Percentiles rank a stretch among this genome's conserved stretches.
phyloP scores from a whole-genome alignment of 2,113 vertebrate species.

The Lampris megalopsis region DNA sequence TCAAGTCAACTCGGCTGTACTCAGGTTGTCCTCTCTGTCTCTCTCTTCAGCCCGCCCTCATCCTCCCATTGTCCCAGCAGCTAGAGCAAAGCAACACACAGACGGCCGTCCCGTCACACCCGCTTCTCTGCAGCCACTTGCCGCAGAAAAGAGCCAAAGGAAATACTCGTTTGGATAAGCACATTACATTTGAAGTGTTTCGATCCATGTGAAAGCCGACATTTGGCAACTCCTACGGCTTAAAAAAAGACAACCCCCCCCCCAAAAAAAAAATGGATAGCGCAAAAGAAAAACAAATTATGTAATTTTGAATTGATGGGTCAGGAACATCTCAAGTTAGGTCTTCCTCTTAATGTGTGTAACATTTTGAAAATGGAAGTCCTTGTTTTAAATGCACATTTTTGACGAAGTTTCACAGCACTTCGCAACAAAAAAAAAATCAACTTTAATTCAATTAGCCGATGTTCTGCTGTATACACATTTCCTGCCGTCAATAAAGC shows the following conservation, averaged over 20 bases:
- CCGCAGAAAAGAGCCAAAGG: too few relatives aligned
- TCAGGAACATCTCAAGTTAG: conserved; percentile 10
- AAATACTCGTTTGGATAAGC: too few relatives aligned
- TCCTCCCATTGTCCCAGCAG: conserved; percentile 35
- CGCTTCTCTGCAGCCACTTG: too few relatives aligned
- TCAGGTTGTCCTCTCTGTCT: conserved; percentile 13
- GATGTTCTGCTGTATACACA: conserved; percentile 2
- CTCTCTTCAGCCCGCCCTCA: not conserved
- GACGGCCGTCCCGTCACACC: not conserved
- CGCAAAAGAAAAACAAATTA: too few relatives aligned
- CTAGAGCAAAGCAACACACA: not conserved
- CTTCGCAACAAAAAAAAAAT: not conserved
- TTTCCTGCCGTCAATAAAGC: conserved; percentile 3
- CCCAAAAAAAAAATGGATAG: too few relatives aligned
- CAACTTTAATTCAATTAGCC: not conserved
- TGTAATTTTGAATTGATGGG: too few relatives aligned
- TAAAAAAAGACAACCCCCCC: too few relatives aligned
- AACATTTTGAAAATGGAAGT: accelerated
- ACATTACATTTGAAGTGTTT: too few relatives aligned
- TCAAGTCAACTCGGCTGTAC: not conserved
- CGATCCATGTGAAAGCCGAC: too few relatives aligned
- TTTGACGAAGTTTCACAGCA: not conserved
- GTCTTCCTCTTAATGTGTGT: not conserved
- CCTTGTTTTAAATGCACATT: not conserved
- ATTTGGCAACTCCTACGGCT: too few relatives aligned